Evolutionary conservation across 2,888 invertebrate genomes (phyloP), one percentile per base, ranked within the genome.

Genomic region (Polydrusus tereticollis): DNA sequence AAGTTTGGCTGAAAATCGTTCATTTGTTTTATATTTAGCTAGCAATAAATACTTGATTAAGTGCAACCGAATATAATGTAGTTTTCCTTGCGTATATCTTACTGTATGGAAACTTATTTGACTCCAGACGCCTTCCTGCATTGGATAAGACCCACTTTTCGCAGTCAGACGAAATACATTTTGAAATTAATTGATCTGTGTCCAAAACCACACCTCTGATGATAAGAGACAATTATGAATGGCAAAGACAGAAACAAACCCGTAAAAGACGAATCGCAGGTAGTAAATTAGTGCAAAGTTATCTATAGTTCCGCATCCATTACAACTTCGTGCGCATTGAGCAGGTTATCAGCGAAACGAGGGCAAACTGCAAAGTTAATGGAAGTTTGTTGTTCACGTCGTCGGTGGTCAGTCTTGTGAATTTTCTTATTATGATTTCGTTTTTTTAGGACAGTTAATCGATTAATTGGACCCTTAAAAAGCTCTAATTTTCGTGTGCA

Each of bases 301-400:
- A 66, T 45, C 45, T 57, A 33, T 29, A 36, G 33, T 66, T 66
- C 66, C 66, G 66, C 43, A 66, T 47, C 47, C 47, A 45, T 45
- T 63, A 47, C 36, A 29, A 14, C 14, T 20, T 26, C 14, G 29
- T 10, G 52, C 5, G 8, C 4, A 2, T 50, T 55, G 57, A 29
- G 14, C 43, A 38, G 68, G 62, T 76, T 76, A 77, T 77, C 77
- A 67, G 74, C 73, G 62, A 76, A 76, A 72, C 73, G 73, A 58
- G 70, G 62, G 68, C 60, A 58, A 38, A 38, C 21, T 58, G 58
- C 47, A 63, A 75, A 73, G 69, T 73, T 78, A 78, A 78, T 78
- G 78, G 78, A 71, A 71, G 76, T 78, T 77, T 66, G 75, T 62
- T 78, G 78, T 78, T 70, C 63, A 50, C 70, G 45, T 64, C 71